Conservation (phyloP, 2,797 vertebrate species). For the Jordanella pulchra region DNA sequence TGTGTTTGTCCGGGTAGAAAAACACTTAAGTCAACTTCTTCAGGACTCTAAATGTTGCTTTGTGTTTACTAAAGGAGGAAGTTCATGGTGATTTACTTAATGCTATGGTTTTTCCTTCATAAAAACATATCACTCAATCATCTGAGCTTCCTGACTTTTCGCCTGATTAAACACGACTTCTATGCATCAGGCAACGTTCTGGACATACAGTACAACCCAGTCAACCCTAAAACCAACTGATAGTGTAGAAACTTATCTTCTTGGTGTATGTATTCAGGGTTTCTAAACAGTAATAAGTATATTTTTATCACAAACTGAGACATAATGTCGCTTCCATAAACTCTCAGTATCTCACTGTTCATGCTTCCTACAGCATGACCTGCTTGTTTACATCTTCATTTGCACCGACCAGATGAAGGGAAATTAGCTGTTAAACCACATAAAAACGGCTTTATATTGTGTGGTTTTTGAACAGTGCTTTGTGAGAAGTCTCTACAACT, state of each 20-base stretch:
- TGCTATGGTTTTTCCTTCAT: neutral
- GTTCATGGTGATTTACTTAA: neutral
- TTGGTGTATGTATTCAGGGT: slow-evolving; percentile 7
- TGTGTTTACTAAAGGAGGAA: neutral
- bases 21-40: neutral
- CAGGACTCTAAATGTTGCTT: neutral
- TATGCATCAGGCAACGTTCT: neutral
- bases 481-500: neutral
- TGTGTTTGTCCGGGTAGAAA: neutral
- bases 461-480: slow-evolving; percentile 8
- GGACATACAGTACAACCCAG: neutral
- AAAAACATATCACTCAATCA: neutral
- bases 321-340: neutral
- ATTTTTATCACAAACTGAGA: slow-evolving; percentile 13
- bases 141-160: neutral
- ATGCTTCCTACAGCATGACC: slow-evolving; percentile 23
- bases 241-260: neutral
- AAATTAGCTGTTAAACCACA: slow-evolving; percentile 23
- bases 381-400: slow-evolving; percentile 37
- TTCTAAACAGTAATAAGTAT: slow-evolving; percentile 10
- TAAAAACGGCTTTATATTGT: slow-evolving; percentile 29
- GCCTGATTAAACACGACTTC: neutral
- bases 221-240: neutral
- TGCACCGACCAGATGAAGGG: slow-evolving; percentile 33
- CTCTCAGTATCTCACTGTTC: slow-evolving; percentile 5